Evolutionary conservation across 2,888 invertebrate species (phyloP).

Genomic region (Caenorhabditis uteleia): DNA sequence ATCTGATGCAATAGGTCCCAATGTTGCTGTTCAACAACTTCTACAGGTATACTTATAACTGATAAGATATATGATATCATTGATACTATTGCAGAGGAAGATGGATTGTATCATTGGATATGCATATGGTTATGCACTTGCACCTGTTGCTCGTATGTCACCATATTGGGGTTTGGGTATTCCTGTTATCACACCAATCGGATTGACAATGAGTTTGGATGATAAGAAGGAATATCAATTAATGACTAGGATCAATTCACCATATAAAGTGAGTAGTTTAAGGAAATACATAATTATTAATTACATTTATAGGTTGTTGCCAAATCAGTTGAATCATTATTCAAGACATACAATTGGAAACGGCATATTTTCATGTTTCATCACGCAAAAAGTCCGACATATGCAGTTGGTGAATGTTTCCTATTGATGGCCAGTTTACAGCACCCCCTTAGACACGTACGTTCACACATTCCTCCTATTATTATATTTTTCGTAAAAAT

Average conservation of each 20-base stretch:
- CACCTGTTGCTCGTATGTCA: constrained; percentile 66
- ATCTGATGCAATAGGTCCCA: constrained; percentile 66
- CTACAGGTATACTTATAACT: constrained; percentile 26
- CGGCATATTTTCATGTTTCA: constrained; percentile 60
- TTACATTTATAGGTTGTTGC: constrained; percentile 34
- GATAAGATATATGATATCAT: background rate
- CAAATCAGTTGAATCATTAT: constrained; percentile 47
- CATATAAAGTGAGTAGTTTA: constrained; percentile 75
- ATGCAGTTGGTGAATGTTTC: constrained; percentile 63
- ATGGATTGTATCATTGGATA: constrained; percentile 68
- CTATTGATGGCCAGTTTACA: constrained; percentile 61
- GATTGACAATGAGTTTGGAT: constrained; percentile 81
- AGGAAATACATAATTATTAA: no score
- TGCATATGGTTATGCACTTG: constrained; percentile 62
- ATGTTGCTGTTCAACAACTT: constrained; percentile 63
- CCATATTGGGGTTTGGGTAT: constrained; percentile 70
- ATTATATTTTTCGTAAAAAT: no score
- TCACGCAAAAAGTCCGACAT: constrained; percentile 38
- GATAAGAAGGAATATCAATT: constrained; percentile 79
- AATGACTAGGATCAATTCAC: constrained; percentile 84
- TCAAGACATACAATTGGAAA: constrained; percentile 49
- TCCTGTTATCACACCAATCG: constrained; percentile 83
- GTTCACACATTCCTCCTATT: background rate
- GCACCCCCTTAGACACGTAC: constrained; percentile 28
- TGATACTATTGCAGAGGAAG: constrained; percentile 7